Conservation (phyloP, 2,888 invertebrate genomes). For the Holacanthella duospinosa region DNA sequence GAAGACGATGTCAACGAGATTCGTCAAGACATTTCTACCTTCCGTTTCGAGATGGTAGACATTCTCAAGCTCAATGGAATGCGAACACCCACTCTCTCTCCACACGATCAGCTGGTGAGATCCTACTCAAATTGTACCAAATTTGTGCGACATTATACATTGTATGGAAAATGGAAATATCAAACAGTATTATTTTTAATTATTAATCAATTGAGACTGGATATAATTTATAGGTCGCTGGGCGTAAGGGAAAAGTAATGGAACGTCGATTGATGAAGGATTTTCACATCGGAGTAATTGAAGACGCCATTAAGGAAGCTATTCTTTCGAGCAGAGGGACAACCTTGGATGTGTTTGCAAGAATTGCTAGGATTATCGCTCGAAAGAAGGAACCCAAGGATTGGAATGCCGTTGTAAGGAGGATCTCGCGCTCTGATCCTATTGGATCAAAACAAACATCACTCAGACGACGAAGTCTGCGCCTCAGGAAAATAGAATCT, state of each 20-base stretch:
- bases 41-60: slow-evolving; percentile 83
- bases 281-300: slow-evolving; percentile 81
- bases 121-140: too few relatives aligned
- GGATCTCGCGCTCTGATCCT: slow-evolving; percentile 56
- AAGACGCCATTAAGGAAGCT: slow-evolving; percentile 65
- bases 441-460: slow-evolving; percentile 50
- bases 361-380: slow-evolving; percentile 70
- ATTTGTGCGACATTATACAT: too few relatives aligned
- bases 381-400: slow-evolving; percentile 55
- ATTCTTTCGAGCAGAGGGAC: slow-evolving; percentile 56
- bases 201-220: too few relatives aligned
- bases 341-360: slow-evolving; percentile 64
- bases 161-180: too few relatives aligned
- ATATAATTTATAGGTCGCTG: too few relatives aligned
- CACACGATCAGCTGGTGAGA: background rate
- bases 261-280: slow-evolving; percentile 75
- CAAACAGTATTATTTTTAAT: too few relatives aligned
- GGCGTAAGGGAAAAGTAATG: slow-evolving; percentile 75
- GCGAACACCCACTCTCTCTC: slow-evolving; percentile 60
- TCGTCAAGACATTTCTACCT: slow-evolving; percentile 89
- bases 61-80: slow-evolving; percentile 81
- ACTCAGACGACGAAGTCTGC: slow-evolving; percentile 46
- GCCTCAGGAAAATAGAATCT: slow-evolving; percentile 58
- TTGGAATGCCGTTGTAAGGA: slow-evolving; percentile 66
- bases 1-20: slow-evolving; percentile 98